phyloP scores from a whole-genome alignment of 2,113 vertebrate genomes.

The Serinus canaria region DNA sequence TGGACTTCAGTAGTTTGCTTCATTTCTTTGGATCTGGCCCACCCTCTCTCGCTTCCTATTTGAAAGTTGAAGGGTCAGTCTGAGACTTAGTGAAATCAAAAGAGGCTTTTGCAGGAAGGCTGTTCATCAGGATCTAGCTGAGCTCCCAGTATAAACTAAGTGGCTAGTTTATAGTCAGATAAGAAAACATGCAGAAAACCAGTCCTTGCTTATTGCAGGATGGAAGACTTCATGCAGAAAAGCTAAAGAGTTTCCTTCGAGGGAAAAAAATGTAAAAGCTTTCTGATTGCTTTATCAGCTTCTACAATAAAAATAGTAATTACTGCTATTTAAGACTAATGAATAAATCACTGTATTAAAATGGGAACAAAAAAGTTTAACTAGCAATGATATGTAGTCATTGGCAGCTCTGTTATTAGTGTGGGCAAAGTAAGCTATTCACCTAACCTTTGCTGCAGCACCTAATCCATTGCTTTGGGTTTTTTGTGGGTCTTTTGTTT shows the following conservation, averaged over 20 bases:
- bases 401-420: background rate
- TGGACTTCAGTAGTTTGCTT: background rate
- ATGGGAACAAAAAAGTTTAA: conserved; percentile 40
- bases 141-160: background rate
- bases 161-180: background rate
- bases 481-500: background rate
- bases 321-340: conserved; percentile 53
- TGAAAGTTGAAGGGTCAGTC: background rate
- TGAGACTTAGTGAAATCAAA: background rate
- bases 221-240: background rate
- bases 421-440: conserved; percentile 6
- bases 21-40: background rate
- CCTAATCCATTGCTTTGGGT: background rate
- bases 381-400: background rate
- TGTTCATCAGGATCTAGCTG: background rate
- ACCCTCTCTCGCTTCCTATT: background rate
- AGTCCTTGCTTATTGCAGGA: background rate
- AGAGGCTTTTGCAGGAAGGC: background rate
- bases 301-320: conserved; percentile 56
- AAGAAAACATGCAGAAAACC: background rate
- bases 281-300: conserved; percentile 46
- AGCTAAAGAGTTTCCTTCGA: background rate
- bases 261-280: background rate
- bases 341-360: conserved; percentile 50
- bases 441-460: background rate